phyloP scores from a whole-genome alignment of 2,797 vertebrate species.

The Myotis planiceps region DNA sequence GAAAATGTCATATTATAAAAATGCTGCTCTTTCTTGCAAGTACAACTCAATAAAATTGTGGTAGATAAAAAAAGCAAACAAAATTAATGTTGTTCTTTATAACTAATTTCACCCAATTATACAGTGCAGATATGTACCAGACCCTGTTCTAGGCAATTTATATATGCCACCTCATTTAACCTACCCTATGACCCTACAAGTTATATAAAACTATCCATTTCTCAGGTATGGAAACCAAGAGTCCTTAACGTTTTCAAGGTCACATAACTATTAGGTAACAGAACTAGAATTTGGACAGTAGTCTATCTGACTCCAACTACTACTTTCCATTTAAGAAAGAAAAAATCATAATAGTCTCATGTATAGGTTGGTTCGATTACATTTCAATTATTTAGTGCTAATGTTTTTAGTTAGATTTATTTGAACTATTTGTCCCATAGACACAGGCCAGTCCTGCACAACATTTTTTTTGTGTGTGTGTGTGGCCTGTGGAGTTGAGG shows the following conservation, averaged over 20 bases:
- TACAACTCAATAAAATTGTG: constrained; percentile 41
- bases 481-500: neutral
- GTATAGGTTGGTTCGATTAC: neutral
- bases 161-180: neutral
- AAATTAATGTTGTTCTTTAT: constrained; percentile 45
- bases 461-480: neutral
- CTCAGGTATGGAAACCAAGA: neutral
- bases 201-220: neutral
- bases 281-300: neutral
- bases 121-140: neutral
- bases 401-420: neutral
- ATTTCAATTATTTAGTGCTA: constrained; percentile 30
- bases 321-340: neutral
- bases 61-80: constrained; percentile 47
- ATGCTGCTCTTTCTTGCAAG: constrained; percentile 7
- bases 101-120: neutral
- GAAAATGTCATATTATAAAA: constrained; percentile 54
- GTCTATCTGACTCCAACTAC: neutral
- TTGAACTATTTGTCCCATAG: neutral
- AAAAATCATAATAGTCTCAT: neutral
- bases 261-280: neutral
- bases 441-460: neutral
- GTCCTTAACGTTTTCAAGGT: neutral
- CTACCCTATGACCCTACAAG: neutral
- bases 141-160: neutral